These are phyloP conservation scores for Bombus turneri DNA, from an alignment of 1,140 invertebrate genomes.

Conservation along the genomic window DNA sequence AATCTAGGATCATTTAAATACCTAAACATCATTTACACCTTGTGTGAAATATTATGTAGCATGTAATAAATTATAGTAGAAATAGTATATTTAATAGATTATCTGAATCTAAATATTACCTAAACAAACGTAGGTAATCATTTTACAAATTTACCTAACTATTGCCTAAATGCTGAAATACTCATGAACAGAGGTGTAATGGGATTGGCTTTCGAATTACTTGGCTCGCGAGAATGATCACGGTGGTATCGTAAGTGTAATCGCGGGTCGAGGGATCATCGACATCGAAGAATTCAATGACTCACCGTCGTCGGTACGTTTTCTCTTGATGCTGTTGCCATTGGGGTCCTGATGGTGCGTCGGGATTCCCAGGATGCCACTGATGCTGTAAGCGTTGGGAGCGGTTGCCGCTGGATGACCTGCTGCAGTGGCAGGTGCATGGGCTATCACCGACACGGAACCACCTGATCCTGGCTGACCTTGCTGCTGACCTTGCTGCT, in stretches of 20 bases:
- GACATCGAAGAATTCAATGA: constrained; percentile 42
- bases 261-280: constrained; percentile 28
- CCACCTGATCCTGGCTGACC: constrained; percentile 80
- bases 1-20: too few relatives aligned
- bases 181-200: background rate
- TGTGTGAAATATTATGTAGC: too few relatives aligned
- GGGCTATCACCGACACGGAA: constrained; percentile 86
- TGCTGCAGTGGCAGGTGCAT: constrained; percentile 85
- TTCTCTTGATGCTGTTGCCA: constrained; percentile 88
- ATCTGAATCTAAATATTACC: too few relatives aligned
- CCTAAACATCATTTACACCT: too few relatives aligned
- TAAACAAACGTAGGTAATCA: too few relatives aligned
- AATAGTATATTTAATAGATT: too few relatives aligned
- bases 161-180: background rate
- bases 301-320: constrained; percentile 88
- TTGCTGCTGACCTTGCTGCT: constrained; percentile 83
- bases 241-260: too few relatives aligned
- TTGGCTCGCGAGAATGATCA: constrained; percentile 8
- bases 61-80: too few relatives aligned
- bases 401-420: constrained; percentile 81
- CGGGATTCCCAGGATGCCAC: constrained; percentile 95
- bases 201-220: background rate
- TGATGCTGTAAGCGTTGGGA: constrained; percentile 92
- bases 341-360: constrained; percentile 89
- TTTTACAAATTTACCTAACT: background rate